A percentile compares a stretch with the other conserved stretches of the same genome.
Conservation (phyloP, 92 coral and sea anemone genomes). For the Montipora capitata region DNA sequence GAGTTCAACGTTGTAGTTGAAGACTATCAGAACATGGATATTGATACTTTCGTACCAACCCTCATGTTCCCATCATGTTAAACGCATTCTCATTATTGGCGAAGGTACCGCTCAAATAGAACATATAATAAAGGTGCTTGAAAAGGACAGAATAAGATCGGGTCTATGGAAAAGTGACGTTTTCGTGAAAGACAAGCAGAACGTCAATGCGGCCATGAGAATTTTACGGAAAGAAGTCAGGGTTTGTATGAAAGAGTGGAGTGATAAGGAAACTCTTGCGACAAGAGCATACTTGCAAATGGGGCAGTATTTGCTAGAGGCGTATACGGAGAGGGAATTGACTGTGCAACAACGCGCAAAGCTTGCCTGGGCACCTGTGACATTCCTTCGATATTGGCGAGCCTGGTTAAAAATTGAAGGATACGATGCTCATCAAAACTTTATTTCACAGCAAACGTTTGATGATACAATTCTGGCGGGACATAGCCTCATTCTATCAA, state of each 20-base stretch:
- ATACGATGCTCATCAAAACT: conserved; percentile 20
- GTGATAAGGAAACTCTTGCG: conserved; percentile 12
- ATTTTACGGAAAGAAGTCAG: neutral
- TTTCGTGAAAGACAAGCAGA: conserved; percentile 48
- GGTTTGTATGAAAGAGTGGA: conserved; percentile 26
- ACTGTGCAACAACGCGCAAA: conserved; percentile 22
- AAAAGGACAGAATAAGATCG: conserved; percentile 12
- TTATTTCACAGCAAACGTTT: conserved; percentile 57
- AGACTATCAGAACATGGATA: conserved; percentile 17
- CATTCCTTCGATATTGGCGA: conserved; percentile 14
- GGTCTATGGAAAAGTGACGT: conserved; percentile 69
- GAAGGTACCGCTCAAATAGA: conserved; percentile 22
- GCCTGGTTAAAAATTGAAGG: conserved; percentile 37
- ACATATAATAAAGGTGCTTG: conserved; percentile 31
- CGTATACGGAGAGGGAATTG: neutral
- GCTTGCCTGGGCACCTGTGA: conserved; percentile 35
- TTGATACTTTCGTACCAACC: conserved; percentile 24
- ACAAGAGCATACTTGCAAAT: conserved; percentile 22
- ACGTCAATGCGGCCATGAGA: conserved; percentile 46
- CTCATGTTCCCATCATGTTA: conserved; percentile 60
- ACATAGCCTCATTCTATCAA: conserved; percentile 36
- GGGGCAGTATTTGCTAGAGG: conserved; percentile 10
- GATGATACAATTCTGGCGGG: conserved; percentile 44
- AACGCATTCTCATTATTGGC: conserved; percentile 48
- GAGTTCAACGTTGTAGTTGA: conserved; percentile 22